Base-by-base conservation (phyloP, 2,888 invertebrate species). In the Zonitis immaculata region DNA sequence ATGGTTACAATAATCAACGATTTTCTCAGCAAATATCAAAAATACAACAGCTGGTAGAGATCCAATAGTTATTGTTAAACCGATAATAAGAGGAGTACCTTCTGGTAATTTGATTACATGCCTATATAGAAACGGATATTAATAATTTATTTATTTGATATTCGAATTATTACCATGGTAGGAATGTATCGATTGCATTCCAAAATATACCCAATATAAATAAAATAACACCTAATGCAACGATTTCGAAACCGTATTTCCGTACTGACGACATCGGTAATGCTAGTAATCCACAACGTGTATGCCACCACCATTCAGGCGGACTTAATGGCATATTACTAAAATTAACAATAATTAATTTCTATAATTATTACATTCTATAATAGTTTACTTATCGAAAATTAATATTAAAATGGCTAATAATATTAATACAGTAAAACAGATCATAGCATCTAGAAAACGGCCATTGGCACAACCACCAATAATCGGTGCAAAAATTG, bases 261-360 rank as follows among this genome's bases (percentile, higher is more conserved):
- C 88, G 80, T 45, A 89, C 84, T 6, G 87, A 82, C 59, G 85
- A 89, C 88, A 89, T 86, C n/a, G 89, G 89, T 69, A 89, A 78
- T 8, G 89, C 85, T 51, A 89, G 68, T 76, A 87, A 83, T 32
- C 89, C 89, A 8, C 87, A 86, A 65, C 87, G 80, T 2, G 89
- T 89, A 68, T 89, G 89, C 89, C 89, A 90, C 89, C 89, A 90
- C 89, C 90, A 89, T 74, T 90, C 90, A 0, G 89, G 89, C 1
- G 89, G 88, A 65, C 88, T 87, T 8, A 90, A 74, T 1, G 89
- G 89, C 87, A 89, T 89, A 61, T 80, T 80, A 3, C 83, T 84
- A n/a, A n/a, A n/a, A n/a, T n/a, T n/a, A n/a, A n/a, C n/a, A n/a
- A n/a, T n/a, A n/a, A n/a, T n/a, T n/a, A n/a, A n/a, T n/a, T n/a